Evolutionary conservation across 1,140 invertebrate genomes (phyloP), one percentile per base, ranked within the genome.

Genomic region (Drosophila cardini): DNA sequence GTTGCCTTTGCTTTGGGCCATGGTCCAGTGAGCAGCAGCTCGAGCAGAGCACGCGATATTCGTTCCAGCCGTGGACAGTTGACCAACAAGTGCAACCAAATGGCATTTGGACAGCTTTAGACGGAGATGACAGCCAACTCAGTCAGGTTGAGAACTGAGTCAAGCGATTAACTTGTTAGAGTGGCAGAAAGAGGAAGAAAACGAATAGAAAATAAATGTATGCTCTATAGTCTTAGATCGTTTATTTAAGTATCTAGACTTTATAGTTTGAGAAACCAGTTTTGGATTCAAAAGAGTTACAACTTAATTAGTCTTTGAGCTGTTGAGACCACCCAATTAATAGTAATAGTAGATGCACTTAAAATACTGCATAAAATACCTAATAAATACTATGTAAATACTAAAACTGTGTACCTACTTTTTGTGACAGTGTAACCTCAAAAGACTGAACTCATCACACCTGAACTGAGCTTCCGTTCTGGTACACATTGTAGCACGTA

Each of bases 121-220:
- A 45, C 43, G 13, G 45, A 70, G 68, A 55, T 83, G 82, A 78
- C 78, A 86, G 64, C 56, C 61, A 36, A 34, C 21, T 68, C 76
- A 69, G 76, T 48, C 76, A 79, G 79, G 73, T 86, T 89, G 83
- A 84, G 84, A 87, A 80, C 80, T 89, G 65, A 84, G 69, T 84
- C 60, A 84, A 80, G 72, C 76, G 84, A 60, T 76, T 64, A 53
- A 53, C 42, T 55, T 75, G 46, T 61, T 56, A 60, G 32, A 21
- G 18, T 6, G 9, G 18, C 1, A 40, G 5, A 21, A 16, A 9
- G 48, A 9, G 45, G 38, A 13, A 2, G 10, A 9, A 11, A 18
- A 34, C 3, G 4, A 21, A 5, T 26, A 5, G 21, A 26, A 26
- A 26, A 26, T 26, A 26, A 26, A 26, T 26, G 21, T 5, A 26